A percentile compares a stretch with the other conserved stretches of the same genome.
Conservation (phyloP, 2,113 vertebrate species). For the Odontesthes bonariensis region DNA sequence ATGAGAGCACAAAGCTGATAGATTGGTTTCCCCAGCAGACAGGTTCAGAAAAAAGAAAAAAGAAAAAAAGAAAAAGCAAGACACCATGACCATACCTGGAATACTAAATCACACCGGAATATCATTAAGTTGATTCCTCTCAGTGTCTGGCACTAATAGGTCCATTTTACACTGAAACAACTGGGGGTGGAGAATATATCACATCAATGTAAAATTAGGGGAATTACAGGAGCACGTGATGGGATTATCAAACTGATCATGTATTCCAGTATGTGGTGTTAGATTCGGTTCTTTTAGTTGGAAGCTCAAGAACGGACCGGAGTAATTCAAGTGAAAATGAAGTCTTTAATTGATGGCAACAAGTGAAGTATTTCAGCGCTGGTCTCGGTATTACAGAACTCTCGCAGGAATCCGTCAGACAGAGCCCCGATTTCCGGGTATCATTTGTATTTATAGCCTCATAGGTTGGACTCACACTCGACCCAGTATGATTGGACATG, state of each 20-base stretch:
- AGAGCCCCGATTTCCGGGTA: too few relatives aligned
- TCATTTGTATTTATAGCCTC: too few relatives aligned
- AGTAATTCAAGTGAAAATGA: too few relatives aligned
- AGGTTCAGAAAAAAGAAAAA: conserved; percentile 31
- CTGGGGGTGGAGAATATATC: conserved; percentile 11
- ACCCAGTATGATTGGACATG: too few relatives aligned
- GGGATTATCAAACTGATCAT: conserved; percentile 14
- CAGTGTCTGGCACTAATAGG: conserved; percentile 33
- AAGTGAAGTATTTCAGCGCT: too few relatives aligned
- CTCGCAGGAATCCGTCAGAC: too few relatives aligned
- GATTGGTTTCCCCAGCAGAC: conserved; percentile 58
- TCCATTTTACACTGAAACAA: conserved; percentile 54
- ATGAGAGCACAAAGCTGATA: conserved; percentile 63
- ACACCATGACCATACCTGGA: conserved; percentile 66
- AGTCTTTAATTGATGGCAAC: too few relatives aligned
- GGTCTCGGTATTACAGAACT: too few relatives aligned
- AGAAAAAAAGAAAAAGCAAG: conserved; percentile 38
- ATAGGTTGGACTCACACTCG: too few relatives aligned
- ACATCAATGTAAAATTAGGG: conserved; percentile 34
- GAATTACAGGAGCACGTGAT: neutral
- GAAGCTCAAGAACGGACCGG: too few relatives aligned
- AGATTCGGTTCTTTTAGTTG: too few relatives aligned
- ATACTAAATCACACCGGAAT: conserved; percentile 58
- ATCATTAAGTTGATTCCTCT: conserved; percentile 58
- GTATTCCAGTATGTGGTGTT: neutral